Evolutionary conservation across 2,888 invertebrate species (phyloP).

Genomic region (Ichneumon xanthorius): DNA sequence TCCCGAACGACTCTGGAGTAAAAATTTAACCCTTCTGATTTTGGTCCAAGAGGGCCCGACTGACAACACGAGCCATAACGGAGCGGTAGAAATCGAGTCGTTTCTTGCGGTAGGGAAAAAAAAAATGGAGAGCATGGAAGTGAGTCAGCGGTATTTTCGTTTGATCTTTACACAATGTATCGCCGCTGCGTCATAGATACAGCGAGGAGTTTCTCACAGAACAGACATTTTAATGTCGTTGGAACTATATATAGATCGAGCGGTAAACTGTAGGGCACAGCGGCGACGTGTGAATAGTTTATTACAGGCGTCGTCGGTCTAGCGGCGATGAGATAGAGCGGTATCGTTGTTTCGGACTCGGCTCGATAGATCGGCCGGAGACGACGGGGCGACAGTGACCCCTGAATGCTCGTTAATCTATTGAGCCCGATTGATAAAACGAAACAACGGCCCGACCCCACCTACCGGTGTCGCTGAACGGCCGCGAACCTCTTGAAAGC

Average conservation of each 20-base stretch:
- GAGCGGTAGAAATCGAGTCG: neutral
- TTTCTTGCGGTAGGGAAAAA: neutral
- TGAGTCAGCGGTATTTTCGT: neutral
- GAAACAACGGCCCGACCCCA: conserved; percentile 66
- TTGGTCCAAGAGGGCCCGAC: neutral
- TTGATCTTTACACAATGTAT: neutral
- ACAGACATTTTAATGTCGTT: conserved; percentile 46
- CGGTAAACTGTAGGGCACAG: neutral
- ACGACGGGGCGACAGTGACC: conserved; percentile 73
- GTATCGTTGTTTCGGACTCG: conserved; percentile 57
- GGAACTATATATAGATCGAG: conserved; percentile 16
- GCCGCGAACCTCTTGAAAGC: conserved; percentile 44
- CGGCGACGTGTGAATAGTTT: neutral
- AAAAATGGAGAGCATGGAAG: neutral
- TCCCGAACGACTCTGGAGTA: neutral
- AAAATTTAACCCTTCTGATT: neutral
- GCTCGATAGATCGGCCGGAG: conserved; percentile 68
- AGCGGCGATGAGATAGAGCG: conserved; percentile 8
- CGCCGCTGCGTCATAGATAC: neutral
- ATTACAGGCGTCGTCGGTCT: conserved; percentile 16
- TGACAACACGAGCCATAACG: neutral
- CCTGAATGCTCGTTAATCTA: conserved; percentile 78
- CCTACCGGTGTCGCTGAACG: conserved; percentile 23
- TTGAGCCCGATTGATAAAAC: conserved; percentile 74
- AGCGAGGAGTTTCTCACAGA: neutral